Conservation (phyloP, 2,888 invertebrate species). For the Erebia palarica region DNA sequence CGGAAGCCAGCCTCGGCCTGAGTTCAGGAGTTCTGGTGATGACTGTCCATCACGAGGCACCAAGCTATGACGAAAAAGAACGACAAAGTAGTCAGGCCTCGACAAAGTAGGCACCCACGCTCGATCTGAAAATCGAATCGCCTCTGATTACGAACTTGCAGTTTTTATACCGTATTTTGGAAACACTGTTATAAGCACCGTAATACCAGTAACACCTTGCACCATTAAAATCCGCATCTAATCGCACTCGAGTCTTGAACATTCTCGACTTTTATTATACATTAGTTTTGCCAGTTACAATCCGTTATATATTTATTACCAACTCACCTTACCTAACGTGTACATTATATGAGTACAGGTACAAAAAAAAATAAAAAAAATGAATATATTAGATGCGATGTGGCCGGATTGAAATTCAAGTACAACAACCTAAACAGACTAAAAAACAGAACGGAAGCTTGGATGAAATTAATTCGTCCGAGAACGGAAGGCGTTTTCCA, state of each 20-base stretch:
- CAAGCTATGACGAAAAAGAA: too few species aligned
- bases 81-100: too few species aligned
- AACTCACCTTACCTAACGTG: not conserved
- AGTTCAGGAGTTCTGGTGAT: too few species aligned
- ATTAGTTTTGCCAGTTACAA: constrained; percentile 11
- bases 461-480: too few species aligned
- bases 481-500: constrained; percentile 26
- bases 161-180: not conserved
- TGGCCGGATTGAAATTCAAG: not conserved
- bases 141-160: not conserved
- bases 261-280: constrained; percentile 3
- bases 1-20: too few species aligned
- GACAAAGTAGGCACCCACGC: too few species aligned
- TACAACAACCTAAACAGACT: not conserved
- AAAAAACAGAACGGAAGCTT: too few species aligned
- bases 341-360: not conserved
- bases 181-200: constrained; percentile 12
- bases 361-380: constrained; percentile 5
- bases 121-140: not conserved
- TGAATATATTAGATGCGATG: not conserved
- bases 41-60: too few species aligned
- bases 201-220: constrained; percentile 1
- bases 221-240: constrained; percentile 5
- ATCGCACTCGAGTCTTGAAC: not conserved
- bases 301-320: constrained; percentile 18